A percentile compares a stretch with the other conserved stretches of the same genome.
These are phyloP conservation scores for Cordilura impudica DNA, from an alignment of 2,888 invertebrate genomes.

Conservation along the genomic window DNA sequence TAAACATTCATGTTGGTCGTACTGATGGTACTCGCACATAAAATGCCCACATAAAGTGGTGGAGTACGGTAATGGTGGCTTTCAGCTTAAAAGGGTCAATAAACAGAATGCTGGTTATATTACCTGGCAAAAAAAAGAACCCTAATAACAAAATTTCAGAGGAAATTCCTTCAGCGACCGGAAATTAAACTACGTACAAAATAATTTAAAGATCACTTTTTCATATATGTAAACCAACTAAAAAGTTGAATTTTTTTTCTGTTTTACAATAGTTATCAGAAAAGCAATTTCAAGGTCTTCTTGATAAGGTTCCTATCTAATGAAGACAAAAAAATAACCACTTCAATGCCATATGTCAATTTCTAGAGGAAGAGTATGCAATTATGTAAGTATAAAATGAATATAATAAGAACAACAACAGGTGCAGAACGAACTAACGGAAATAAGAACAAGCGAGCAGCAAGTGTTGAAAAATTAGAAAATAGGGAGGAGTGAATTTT, in stretches of 20 bases:
- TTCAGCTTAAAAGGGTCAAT: slow-evolving; percentile 35
- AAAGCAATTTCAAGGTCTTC: slow-evolving; percentile 46
- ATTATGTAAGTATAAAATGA: neutral
- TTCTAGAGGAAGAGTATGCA: slow-evolving; percentile 2
- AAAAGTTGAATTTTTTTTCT: neutral
- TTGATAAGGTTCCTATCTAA: slow-evolving; percentile 13
- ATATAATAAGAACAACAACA: slow-evolving; percentile 45
- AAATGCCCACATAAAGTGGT: neutral
- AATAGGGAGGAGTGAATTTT: neutral
- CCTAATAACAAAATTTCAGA: slow-evolving; percentile 17
- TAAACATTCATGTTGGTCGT: neutral
- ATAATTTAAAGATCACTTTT: no score
- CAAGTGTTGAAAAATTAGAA: slow-evolving; percentile 29
- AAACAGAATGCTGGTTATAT: slow-evolving; percentile 7
- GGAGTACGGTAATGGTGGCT: neutral
- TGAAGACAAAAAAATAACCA: neutral
- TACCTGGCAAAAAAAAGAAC: neutral
- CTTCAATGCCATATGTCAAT: slow-evolving; percentile 20
- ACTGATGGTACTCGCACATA: slow-evolving; percentile 2
- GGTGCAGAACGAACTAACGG: slow-evolving; percentile 56
- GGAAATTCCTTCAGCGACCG: slow-evolving; percentile 2
- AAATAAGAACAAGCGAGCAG: slow-evolving; percentile 36
- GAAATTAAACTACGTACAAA: no score
- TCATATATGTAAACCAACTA: no score
- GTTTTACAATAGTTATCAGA: slow-evolving; percentile 7